Evolutionary conservation across 1,140 invertebrate genomes (phyloP).

Genomic region (Papilio machaon): DNA sequence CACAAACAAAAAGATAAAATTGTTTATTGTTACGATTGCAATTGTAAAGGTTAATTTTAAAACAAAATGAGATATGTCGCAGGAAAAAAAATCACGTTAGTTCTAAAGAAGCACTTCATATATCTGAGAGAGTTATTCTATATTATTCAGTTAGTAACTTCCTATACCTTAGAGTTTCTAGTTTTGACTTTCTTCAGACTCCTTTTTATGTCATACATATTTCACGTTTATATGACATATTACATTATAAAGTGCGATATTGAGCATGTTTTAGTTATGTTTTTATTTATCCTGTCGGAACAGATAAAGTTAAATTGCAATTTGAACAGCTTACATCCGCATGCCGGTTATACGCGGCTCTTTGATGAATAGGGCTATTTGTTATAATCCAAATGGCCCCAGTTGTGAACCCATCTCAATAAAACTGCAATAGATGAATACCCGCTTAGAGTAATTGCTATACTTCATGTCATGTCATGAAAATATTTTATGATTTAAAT

Average conservation of each 20-base stretch:
- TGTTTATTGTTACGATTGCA: no score
- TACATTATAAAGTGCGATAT: neutral
- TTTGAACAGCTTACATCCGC: constrained; percentile 28
- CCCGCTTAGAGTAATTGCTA: constrained; percentile 5
- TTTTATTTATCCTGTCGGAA: neutral
- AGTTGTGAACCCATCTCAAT: constrained; percentile 7
- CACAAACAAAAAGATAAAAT: no score
- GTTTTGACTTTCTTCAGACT: no score
- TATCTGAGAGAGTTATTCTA: no score
- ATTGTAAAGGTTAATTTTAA: no score
- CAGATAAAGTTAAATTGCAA: constrained; percentile 10
- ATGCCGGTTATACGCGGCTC: constrained; percentile 32
- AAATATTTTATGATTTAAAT: neutral
- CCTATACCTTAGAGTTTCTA: no score
- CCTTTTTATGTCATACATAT: no score
- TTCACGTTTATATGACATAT: neutral
- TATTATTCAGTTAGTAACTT: no score
- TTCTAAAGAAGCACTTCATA: no score
- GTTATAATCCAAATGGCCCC: constrained; percentile 41
- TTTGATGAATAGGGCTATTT: constrained; percentile 44
- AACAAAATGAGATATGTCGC: no score
- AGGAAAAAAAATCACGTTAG: no score
- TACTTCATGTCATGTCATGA: neutral
- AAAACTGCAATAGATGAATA: constrained; percentile 24
- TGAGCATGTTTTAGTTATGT: neutral